Base-by-base conservation (phyloP, 1,140 invertebrate genomes). In the Drosophila bipectinata region DNA sequence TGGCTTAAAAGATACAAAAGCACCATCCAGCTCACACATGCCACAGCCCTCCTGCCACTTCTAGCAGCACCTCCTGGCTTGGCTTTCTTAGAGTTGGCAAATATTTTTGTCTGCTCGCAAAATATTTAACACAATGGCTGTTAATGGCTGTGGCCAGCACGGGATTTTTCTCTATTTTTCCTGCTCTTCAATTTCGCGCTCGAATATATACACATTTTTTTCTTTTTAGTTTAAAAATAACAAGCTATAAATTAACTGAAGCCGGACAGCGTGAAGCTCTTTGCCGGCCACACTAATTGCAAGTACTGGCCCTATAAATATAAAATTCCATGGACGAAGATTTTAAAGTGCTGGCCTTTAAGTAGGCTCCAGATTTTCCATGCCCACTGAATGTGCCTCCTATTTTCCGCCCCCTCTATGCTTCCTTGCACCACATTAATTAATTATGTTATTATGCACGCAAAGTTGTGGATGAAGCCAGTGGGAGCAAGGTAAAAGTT, bases 91-190 rank as follows among this genome's bases (percentile, higher is more conserved):
- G 73, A 24, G 41, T 64, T 68, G 64, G 82, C 68, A 85, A 81
- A 85, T 87, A 85, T 85, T 87, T 85, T 81, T 87, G 81, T 77
- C 78, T 87, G 63, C 81, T 80, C 52, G 77, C 55, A 74, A 78
- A 83, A 82, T 82, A 82, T 83, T 82, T 83, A 82, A 82, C 75
- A 83, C 63, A 82, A 71, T 79, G 79, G 57, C 67, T 66, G 47
- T 84, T 84, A 84, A 84, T 84, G 81, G 80, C 63, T 83, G 60
- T 67, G 57, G 76, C 62, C 62, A 52, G 57, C 53, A 32, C 56
- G 49, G 52, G 66, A 87, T 71, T 78, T 74, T 69, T 48, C 59
- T 62, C 67, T 61, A 41, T 68, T 63, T 60, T 56, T 56, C 45
- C 57, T 21, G 57, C 62, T 66, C 63, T 66, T 66, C 45, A 63